phyloP scores from a whole-genome alignment of 2,888 invertebrate species.

The Antheraea yamamai region DNA sequence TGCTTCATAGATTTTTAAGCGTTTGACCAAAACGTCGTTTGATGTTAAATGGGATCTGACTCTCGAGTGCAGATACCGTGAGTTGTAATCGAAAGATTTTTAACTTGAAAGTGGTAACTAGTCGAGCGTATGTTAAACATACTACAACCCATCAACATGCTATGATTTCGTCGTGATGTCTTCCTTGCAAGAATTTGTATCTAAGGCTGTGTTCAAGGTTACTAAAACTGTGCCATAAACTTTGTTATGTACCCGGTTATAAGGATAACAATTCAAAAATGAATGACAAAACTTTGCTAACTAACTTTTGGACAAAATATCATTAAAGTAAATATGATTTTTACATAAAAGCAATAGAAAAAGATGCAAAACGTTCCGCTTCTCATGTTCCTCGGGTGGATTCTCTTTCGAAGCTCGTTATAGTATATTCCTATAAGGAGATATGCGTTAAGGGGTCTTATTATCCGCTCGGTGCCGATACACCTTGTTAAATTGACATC shows the following conservation, averaged over 20 bases:
- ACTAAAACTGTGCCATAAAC: too few species aligned
- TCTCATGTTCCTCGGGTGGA: conserved; percentile 3
- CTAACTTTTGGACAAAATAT: background rate
- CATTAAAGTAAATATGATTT: background rate
- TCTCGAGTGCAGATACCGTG: too few species aligned
- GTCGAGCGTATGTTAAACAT: too few species aligned
- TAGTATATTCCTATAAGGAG: background rate
- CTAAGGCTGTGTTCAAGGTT: too few species aligned
- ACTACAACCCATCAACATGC: too few species aligned
- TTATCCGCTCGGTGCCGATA: conserved; percentile 2
- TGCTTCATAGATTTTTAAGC: too few species aligned
- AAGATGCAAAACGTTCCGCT: background rate
- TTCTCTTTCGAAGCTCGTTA: conserved; percentile 2
- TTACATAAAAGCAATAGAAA: conserved; percentile 8
- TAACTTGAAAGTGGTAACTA: too few species aligned
- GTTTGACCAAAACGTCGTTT: too few species aligned
- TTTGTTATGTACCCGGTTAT: background rate
- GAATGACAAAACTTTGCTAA: background rate
- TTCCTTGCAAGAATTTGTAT: too few species aligned
- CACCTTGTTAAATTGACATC: conserved; percentile 12
- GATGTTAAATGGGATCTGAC: too few species aligned
- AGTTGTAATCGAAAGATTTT: too few species aligned
- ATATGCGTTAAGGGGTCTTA: background rate
- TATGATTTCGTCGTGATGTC: too few species aligned
- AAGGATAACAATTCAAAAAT: background rate